These are phyloP conservation scores for Pan troglodytes DNA, from an alignment of 2,113 vertebrate genomes.

Conservation along the genomic window DNA sequence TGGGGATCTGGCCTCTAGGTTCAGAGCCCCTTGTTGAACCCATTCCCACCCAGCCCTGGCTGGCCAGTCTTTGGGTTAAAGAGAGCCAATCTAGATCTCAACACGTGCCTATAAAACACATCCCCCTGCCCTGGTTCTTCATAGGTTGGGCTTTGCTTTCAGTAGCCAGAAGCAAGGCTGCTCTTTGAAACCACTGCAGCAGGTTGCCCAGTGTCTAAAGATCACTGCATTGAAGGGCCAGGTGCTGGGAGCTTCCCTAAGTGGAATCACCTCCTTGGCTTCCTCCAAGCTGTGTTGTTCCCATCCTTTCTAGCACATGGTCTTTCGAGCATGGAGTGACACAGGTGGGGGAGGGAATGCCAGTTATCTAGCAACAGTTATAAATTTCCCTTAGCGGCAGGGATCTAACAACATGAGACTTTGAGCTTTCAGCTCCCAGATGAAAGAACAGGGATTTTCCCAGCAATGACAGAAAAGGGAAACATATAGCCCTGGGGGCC, in stretches of 20 bases:
- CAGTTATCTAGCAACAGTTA: conserved; percentile 15
- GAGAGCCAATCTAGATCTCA: not conserved
- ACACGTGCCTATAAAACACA: not conserved
- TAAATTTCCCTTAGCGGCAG: conserved; percentile 22
- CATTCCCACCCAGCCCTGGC: not conserved
- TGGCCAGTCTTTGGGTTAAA: not conserved
- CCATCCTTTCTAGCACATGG: not conserved
- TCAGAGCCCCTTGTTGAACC: not conserved
- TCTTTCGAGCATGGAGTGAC: conserved; percentile 30
- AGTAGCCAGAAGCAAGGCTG: not conserved
- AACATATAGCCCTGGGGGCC: not conserved
- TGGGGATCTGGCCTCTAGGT: not conserved
- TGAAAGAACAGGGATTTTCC: conserved; percentile 61
- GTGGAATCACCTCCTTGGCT: not conserved
- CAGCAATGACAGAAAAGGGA: conserved; percentile 14
- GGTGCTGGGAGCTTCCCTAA: not conserved
- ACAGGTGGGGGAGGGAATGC: not conserved
- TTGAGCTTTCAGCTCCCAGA: conserved; percentile 34
- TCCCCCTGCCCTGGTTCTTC: not conserved
- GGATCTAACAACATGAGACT: conserved; percentile 49
- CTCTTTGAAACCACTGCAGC: not conserved
- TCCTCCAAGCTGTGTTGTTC: not conserved
- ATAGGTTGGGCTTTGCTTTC: not conserved
- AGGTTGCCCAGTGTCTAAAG: not conserved
- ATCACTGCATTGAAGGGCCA: not conserved